Conservation (phyloP, 2,888 invertebrate genomes). For the Phyllotreta cruciferae region DNA sequence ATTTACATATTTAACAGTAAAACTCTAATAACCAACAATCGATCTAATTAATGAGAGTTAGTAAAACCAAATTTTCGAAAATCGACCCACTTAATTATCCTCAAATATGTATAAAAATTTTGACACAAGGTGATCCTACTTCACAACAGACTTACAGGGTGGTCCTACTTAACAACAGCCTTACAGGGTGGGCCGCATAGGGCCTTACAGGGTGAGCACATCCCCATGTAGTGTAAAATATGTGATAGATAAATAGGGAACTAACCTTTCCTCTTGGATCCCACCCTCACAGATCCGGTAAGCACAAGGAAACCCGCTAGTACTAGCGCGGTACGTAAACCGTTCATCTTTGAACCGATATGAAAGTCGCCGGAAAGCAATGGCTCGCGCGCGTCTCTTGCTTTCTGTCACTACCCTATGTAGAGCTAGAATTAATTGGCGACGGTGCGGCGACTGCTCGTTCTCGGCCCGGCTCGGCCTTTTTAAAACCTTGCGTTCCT, state of each 20-base stretch:
- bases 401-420: conserved; percentile 39
- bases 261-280: conserved; percentile 16
- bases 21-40: too few species aligned
- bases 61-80: too few species aligned
- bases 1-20: too few species aligned
- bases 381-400: conserved; percentile 35
- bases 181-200: too few species aligned
- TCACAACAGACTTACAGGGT: too few species aligned
- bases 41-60: too few species aligned
- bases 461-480: conserved; percentile 35
- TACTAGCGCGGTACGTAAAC: conserved; percentile 15
- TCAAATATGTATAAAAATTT: too few species aligned
- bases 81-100: too few species aligned
- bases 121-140: too few species aligned
- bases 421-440: conserved; percentile 15
- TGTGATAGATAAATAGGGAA: neutral
- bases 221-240: too few species aligned
- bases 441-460: conserved; percentile 38
- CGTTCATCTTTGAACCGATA: conserved; percentile 36
- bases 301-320: conserved; percentile 19
- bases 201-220: too few species aligned
- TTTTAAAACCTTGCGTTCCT: conserved; percentile 42
- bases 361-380: conserved; percentile 33
- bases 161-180: too few species aligned
- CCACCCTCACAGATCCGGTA: conserved; percentile 33